phyloP scores from a whole-genome alignment of 1,140 invertebrate species.

The Papilio machaon region DNA sequence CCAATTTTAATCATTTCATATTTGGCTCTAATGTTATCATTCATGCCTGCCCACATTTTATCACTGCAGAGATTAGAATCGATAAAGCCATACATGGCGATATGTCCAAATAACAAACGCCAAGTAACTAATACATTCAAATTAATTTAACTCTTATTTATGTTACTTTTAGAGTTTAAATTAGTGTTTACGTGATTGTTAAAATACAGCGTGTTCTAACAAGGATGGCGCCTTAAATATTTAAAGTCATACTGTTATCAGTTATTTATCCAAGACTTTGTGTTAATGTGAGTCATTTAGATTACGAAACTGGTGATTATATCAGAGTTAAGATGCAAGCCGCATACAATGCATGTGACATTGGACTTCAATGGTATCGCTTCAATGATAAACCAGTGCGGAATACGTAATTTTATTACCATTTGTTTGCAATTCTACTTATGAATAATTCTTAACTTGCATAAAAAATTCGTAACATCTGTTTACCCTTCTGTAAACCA shows the following conservation, averaged over 20 bases:
- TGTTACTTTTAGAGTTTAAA: not conserved
- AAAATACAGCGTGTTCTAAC: constrained; percentile 8
- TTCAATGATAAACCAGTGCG: constrained; percentile 21
- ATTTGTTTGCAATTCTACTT: not conserved
- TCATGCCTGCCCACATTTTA: not conserved
- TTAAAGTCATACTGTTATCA: constrained; percentile 25
- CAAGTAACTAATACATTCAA: not conserved
- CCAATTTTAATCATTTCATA: not conserved
- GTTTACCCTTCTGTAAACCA: not conserved
- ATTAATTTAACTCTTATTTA: not conserved
- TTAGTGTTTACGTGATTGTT: not conserved
- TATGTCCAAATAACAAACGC: not conserved
- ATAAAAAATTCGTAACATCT: not conserved
- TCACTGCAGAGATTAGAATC: constrained; percentile 12
- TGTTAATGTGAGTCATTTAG: constrained; percentile 25
- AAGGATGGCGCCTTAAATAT: constrained; percentile 27
- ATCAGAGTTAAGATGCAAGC: constrained; percentile 28
- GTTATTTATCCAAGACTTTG: constrained; percentile 25
- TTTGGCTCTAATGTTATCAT: not conserved
- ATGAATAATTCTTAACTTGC: too few relatives aligned
- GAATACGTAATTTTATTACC: constrained; percentile 25
- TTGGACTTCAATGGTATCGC: constrained; percentile 24
- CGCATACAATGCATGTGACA: constrained; percentile 25
- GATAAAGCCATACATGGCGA: constrained; percentile 20
- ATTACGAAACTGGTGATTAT: constrained; percentile 28